Evolutionary conservation across 2,113 vertebrate genomes (phyloP), one percentile per base, ranked within the genome.

Genomic region (Trematomus loennbergii): DNA sequence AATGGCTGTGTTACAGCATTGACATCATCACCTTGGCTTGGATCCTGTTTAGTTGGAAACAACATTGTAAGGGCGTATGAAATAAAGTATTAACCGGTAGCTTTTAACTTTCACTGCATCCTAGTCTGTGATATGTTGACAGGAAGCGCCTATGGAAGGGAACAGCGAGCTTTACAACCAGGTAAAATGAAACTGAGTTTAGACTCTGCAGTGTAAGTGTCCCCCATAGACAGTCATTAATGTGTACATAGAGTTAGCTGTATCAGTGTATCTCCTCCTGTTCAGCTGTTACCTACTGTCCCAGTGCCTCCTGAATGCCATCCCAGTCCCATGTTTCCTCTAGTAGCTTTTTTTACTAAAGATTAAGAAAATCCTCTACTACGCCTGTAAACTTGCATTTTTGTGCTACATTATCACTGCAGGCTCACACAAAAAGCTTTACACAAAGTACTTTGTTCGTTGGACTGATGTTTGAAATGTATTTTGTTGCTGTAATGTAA

Each of bases 71-170:
- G 25, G 13, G 16, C 55, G 1, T 12, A 6, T 0, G 12, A 25
- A 73, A 36, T 40, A 29, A 48, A 45, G n/a, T 11, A 22, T 29
- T 18, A 16, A 13, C 4, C 57, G 55, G 17, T n/a, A 13, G 65
- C n/a, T n/a, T 36, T 75, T 1, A 64, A 15, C 29, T 48, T 72
- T 82, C 1, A 78, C 49, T 81, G 64, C 61, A 88, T 81, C 40
- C 11, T n/a, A 82, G 87, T 86, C 4, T 88, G 76, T 78, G 65
- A 65, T 86, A 49, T 93, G 68, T 93, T 81, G 77, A 57, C 91
- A 93, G 93, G 85, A 86, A 69, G 49, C 46, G 40, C 75, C 82
- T 77, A 66, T 79, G 15, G 78, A 74, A 72, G 81, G 67, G 50
- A 78, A 45, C 72, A 29, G 8, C 36, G 6, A 57, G 11, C 52